Conservation (phyloP, 2,113 vertebrate genomes). For the zebrafish (Danio rerio) region DNA sequence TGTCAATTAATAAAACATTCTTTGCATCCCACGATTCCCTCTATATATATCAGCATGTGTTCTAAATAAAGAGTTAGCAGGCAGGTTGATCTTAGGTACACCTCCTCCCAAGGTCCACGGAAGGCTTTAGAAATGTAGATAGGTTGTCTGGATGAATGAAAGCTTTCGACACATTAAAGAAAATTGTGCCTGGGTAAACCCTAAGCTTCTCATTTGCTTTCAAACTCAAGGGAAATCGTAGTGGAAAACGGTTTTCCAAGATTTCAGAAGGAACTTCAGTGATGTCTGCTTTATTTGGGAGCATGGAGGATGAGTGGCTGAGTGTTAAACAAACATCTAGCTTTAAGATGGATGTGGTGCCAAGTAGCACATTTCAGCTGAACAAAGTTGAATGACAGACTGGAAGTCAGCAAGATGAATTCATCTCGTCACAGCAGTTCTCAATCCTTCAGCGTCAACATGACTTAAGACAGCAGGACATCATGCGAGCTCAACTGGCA, state of each 20-base stretch:
- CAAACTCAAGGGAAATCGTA: constrained; percentile 47
- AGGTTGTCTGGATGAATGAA: constrained; percentile 48
- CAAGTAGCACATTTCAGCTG: constrained; percentile 45
- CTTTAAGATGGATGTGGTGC: constrained; percentile 30
- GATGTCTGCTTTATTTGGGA: constrained; percentile 52
- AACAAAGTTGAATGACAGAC: constrained; percentile 54
- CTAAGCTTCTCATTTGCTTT: constrained; percentile 5
- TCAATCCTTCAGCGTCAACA: constrained; percentile 68
- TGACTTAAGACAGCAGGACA: constrained; percentile 69
- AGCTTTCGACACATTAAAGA: constrained; percentile 45
- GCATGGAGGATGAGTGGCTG: constrained; percentile 37
- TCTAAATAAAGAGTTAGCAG: constrained; percentile 54
- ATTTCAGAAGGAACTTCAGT: constrained; percentile 57
- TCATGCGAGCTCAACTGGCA: constrained; percentile 66
- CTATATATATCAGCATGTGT: constrained; percentile 36
- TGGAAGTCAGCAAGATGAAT: constrained; percentile 55
- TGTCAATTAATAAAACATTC: constrained; percentile 73
- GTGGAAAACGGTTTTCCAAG: constrained; percentile 43
- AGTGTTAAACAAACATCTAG: constrained; percentile 15
- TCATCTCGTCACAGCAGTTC: constrained; percentile 68
- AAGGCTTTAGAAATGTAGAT: constrained; percentile 57
- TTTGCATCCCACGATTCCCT: constrained; percentile 42
- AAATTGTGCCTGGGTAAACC: constrained; percentile 5
- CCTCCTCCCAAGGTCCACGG: constrained; percentile 35
- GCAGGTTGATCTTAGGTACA: constrained; percentile 58